Conservation (phyloP, 1,140 invertebrate species). For the Nixonia krombeini region DNA sequence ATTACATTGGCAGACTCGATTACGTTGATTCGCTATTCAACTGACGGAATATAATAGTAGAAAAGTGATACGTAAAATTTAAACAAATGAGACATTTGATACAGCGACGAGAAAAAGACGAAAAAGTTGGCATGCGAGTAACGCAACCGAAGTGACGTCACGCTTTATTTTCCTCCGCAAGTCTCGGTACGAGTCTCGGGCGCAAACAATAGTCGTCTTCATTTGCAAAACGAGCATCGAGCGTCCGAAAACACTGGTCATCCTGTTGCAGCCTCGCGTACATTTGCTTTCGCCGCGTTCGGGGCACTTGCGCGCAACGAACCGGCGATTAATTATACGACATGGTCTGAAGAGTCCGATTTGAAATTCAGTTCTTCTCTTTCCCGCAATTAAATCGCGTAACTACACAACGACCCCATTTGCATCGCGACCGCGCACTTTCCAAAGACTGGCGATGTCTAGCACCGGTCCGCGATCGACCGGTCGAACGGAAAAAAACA, state of each 20-base stretch:
- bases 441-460: too few species aligned
- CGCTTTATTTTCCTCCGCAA: conserved; percentile 2
- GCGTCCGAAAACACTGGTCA: conserved; percentile 14
- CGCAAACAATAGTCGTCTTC: conserved; percentile 4
- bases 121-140: too few species aligned
- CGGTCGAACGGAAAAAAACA: conserved; percentile 32
- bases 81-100: too few species aligned
- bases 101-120: too few species aligned
- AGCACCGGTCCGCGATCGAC: conserved; percentile 26
- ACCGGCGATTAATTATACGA: conserved; percentile 45
- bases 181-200: conserved; percentile 3
- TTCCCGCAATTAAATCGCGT: conserved; percentile 46
- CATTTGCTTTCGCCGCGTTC: conserved; percentile 20
- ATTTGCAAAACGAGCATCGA: conserved; percentile 30
- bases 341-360: conserved; percentile 32
- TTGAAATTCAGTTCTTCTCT: conserved; percentile 42
- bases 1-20: too few species aligned
- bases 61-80: too few species aligned
- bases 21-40: too few species aligned
- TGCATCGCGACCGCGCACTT: conserved; percentile 47
- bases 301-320: conserved; percentile 27
- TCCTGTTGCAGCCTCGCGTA: conserved; percentile 11
- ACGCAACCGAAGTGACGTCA: conserved; percentile 29
- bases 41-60: too few species aligned
- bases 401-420: conserved; percentile 46